phyloP scores from a whole-genome alignment of 2,888 invertebrate genomes.

The Carpatolechia fugitivella region DNA sequence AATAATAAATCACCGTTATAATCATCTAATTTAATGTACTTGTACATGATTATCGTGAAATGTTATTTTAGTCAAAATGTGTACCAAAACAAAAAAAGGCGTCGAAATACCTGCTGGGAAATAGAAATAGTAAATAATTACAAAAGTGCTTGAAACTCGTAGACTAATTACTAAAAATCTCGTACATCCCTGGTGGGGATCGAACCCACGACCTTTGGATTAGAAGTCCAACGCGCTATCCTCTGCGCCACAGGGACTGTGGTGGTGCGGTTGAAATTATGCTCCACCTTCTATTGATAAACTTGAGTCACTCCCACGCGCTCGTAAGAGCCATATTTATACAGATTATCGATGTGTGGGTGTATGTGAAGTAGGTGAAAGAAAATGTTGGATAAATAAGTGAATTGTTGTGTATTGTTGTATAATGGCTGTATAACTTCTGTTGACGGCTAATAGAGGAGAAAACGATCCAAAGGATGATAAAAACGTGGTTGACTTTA shows the following conservation, averaged over 20 bases:
- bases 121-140: too few relatives aligned
- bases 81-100: too few relatives aligned
- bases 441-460: conserved; percentile 5
- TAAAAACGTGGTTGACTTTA: background rate
- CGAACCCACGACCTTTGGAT: conserved; percentile 93
- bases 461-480: background rate
- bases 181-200: conserved; percentile 88
- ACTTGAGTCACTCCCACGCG: conserved; percentile 5
- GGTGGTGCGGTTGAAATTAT: conserved; percentile 34
- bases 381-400: conserved; percentile 11
- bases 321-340: background rate
- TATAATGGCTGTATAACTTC: conserved; percentile 9
- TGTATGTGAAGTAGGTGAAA: conserved; percentile 14
- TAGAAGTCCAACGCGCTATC: conserved; percentile 93
- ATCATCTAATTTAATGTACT: too few relatives aligned
- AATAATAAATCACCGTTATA: too few relatives aligned
- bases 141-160: background rate
- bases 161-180: background rate
- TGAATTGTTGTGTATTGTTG: conserved; percentile 10
- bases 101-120: too few relatives aligned
- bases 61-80: too few relatives aligned
- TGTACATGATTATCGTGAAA: too few relatives aligned
- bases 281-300: conserved; percentile 20
- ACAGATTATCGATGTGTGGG: background rate
- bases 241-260: conserved; percentile 89